Base-by-base conservation (phyloP, 2,888 invertebrate genomes). In the Desoria tigrina region DNA sequence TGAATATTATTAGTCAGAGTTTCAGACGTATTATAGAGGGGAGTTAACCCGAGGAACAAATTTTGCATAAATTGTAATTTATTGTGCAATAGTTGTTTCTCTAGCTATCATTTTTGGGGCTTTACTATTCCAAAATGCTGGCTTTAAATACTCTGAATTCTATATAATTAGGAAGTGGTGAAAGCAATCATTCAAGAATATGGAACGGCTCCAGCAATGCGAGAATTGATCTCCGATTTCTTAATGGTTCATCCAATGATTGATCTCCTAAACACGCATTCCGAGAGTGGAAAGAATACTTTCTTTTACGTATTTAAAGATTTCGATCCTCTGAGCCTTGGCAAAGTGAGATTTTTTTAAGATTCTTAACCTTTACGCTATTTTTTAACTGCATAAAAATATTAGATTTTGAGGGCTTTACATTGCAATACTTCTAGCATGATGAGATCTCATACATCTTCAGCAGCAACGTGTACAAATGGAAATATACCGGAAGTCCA, bases 251-350 rank as follows among this genome's bases (percentile, higher is more conserved):
- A 70, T 26, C 75, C 75, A 0, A 60, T 69, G 58, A 65, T 69
- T 42, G 63, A 73, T 16, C 55, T 75, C n/a, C 61, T 75, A 7
- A 74, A 72, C 37, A 37, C 66, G 14, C 75, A 75, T 64, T 69
- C 74, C n/a, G 45, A 59, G 9, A 67, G 71, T 21, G 66, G 61
- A 37, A 72, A 68, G 27, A 75, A 75, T 21, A 73, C 75, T 26
- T 75, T 73, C 60, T 75, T 75, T 50, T 75, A 75, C 50, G 71
- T 75, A 1, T 74, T 74, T 39, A 74, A 74, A n/a, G 73, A 75
- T 28, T 74, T 63, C 61, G 73, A 75, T 59, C 75, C 75, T 6
- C 65, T 74, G 0, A 26, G 68, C 26, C 61, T 73, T 39, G 65
- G 59, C 27, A 71, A 72, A 64, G 75, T 74, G 42, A 54, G 39